Conservation (phyloP, 1,140 invertebrate species). For the Tribolium castaneum region DNA sequence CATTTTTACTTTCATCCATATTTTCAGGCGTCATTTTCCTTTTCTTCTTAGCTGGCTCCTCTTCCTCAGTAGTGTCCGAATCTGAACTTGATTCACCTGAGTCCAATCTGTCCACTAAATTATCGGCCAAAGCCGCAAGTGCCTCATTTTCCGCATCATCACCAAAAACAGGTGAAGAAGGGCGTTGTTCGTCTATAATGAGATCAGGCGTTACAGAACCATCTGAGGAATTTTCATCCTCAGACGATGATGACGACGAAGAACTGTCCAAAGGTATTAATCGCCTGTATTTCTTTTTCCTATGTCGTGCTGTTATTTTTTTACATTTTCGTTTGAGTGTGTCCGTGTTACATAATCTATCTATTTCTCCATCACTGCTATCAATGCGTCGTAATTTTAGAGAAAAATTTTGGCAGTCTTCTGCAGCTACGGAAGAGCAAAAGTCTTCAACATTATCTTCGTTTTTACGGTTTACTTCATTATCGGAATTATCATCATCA, state of each 20-base stretch:
- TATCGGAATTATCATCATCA: neutral
- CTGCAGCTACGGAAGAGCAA: neutral
- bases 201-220: neutral
- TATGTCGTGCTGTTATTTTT: neutral
- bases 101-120: neutral
- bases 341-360: neutral
- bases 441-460: too few species aligned
- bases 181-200: neutral
- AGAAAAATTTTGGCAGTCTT: neutral
- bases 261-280: neutral
- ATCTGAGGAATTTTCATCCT: neutral
- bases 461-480: neutral
- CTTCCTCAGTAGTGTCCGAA: neutral
- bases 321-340: neutral
- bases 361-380: slow-evolving; percentile 4
- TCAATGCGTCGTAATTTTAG: neutral
- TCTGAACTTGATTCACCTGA: neutral
- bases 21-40: neutral
- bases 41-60: neutral
- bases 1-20: neutral
- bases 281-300: neutral
- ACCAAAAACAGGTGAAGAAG: neutral
- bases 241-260: neutral
- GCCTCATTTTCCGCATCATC: neutral
- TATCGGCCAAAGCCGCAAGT: neutral